Evolutionary conservation across 2,113 vertebrate genomes (phyloP), one percentile per base, ranked within the genome.

Genomic region (Hippocampus comes): DNA sequence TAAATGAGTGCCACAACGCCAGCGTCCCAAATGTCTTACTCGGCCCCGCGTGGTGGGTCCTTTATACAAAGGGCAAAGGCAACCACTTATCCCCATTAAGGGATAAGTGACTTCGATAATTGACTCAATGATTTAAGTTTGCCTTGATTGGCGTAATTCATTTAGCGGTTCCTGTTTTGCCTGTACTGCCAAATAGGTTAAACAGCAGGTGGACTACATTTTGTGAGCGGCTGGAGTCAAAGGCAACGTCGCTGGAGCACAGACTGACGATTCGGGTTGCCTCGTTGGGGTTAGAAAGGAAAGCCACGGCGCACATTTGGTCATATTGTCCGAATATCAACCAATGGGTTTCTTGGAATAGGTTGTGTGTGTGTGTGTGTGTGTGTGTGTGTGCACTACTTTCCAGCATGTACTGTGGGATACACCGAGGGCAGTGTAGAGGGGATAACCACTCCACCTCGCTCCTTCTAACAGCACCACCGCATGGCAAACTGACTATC

Each of bases 31-130:
- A 18, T 0, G 15, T 75, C 8, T 68, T 69, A 5, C 21, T 2
- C 9, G 14, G 9, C 18, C 41, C 42, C 5, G 68, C 56, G 21
- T 11, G 0, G 21, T 34, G 5, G 34, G n/a, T 53, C 6, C 61
- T 11, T 15, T 75, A 80, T 82, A 84, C 79, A 79, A 69, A 30
- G 41, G 42, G 0, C 5, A 11, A 21, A 18, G 14, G 18, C 53
- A 21, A 15, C 3, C n/a, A 18, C 38, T 76, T 2, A 78, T 64
- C 4, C 70, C 5, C 4, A 59, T 64, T 60, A 74, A 21, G 2
- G 9, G 3, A 4, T 63, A 67, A 75, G 71, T 30, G 65, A 11
- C 67, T 59, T 72, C 8, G 30, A 48, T 71, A 68, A 81, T 70
- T 65, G 51, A 70, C 5, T 66, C 59, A 80, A 71, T 80, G 0